These are phyloP conservation scores for Machaerirhynchus nigripectus DNA, from an alignment of 2,113 vertebrate species.

Conservation along the genomic window DNA sequence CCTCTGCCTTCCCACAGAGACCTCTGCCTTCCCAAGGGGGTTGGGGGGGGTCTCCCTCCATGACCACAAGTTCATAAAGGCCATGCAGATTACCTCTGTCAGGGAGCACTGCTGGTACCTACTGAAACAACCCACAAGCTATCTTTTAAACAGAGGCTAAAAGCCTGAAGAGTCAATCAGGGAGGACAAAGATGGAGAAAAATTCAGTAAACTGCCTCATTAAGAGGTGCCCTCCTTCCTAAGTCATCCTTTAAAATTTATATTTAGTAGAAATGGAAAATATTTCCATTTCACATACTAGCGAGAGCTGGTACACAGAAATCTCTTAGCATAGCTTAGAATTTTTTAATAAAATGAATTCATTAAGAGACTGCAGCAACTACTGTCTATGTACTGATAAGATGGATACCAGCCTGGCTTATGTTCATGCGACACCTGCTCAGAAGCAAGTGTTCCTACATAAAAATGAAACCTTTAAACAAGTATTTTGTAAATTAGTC, in stretches of 20 bases:
- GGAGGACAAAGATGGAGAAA: background rate
- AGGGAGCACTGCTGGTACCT: background rate
- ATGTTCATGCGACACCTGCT: background rate
- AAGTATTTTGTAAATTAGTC: background rate
- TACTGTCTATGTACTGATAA: background rate
- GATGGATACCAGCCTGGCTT: background rate
- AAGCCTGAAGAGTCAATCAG: background rate
- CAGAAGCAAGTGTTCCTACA: background rate
- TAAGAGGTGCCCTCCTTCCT: background rate
- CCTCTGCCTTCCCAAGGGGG: background rate
- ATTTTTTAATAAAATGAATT: background rate
- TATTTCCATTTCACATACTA: background rate
- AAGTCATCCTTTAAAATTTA: background rate
- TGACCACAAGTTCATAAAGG: background rate
- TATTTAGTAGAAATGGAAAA: background rate
- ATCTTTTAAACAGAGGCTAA: background rate
- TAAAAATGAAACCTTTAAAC: background rate
- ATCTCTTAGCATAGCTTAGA: background rate
- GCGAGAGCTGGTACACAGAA: background rate
- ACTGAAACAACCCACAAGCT: background rate
- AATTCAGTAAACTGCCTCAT: background rate
- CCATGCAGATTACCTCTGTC: background rate
- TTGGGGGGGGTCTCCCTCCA: background rate
- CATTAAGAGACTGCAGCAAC: background rate
- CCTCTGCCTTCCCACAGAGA: background rate